Conservation (phyloP, 2,888 invertebrate species). For the Liposcelis brunnea region DNA sequence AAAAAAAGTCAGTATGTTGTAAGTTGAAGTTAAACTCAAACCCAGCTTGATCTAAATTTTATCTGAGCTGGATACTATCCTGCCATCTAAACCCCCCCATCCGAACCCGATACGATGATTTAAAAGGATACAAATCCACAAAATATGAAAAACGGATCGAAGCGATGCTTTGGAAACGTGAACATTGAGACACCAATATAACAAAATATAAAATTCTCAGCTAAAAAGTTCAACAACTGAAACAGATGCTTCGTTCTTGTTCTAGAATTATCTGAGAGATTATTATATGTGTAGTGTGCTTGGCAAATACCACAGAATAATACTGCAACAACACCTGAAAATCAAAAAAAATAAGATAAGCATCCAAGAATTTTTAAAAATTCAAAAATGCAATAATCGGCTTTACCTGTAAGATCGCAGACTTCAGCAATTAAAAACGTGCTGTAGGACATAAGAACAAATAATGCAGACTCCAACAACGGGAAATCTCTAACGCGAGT, state of each 20-base stretch:
- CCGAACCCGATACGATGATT: too few species aligned
- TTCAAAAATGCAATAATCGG: conserved; percentile 8
- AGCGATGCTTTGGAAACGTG: conserved; percentile 88
- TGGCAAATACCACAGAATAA: conserved; percentile 98
- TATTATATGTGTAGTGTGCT: conserved; percentile 98
- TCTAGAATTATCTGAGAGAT: conserved; percentile 73
- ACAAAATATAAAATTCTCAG: conserved; percentile 96
- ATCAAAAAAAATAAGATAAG: conserved; percentile 11
- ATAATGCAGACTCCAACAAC: conserved; percentile 83
- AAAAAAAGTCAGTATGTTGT: conserved; percentile 4
- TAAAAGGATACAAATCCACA: conserved; percentile 84
- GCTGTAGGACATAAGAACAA: conserved; percentile 95
- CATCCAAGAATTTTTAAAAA: conserved; percentile 1
- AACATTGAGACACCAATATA: conserved; percentile 99
- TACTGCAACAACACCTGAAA: conserved; percentile 81
- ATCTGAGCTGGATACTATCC: too few species aligned
- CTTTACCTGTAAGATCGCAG: conserved; percentile 76
- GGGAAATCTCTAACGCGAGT: conserved; percentile 90
- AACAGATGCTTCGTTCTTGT: conserved; percentile 80
- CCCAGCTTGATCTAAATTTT: too few species aligned
- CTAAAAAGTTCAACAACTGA: conserved; percentile 85
- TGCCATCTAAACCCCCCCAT: too few species aligned
- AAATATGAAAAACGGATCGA: conserved; percentile 80
- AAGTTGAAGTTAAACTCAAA: background rate
- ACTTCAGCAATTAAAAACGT: conserved; percentile 95